These are phyloP conservation scores for Urocyon cinereoargenteus DNA, from an alignment of 2,797 vertebrate species.

Conservation along the genomic window DNA sequence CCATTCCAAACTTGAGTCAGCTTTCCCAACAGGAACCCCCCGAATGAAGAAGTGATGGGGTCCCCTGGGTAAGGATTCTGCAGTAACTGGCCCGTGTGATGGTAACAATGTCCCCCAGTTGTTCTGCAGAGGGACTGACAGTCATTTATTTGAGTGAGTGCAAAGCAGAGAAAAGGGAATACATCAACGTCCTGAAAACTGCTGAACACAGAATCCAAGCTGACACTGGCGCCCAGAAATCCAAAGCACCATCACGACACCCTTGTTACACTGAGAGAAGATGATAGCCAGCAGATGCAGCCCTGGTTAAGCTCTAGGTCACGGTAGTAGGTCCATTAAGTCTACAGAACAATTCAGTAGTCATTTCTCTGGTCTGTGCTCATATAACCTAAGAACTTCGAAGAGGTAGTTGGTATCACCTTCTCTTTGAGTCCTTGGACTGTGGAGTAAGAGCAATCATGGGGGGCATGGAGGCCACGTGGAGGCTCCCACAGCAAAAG, in stretches of 20 bases:
- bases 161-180: neutral
- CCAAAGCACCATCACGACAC: neutral
- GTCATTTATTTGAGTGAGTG: neutral
- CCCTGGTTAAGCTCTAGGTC: neutral
- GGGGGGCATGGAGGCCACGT: neutral
- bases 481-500: neutral
- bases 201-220: neutral
- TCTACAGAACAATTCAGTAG: neutral
- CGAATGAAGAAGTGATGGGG: neutral
- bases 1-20: neutral
- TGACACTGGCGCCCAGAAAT: neutral
- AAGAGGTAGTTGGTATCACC: neutral
- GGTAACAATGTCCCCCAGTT: neutral
- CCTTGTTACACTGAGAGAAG: neutral
- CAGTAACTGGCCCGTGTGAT: neutral
- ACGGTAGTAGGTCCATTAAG: neutral
- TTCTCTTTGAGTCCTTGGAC: neutral
- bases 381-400: neutral
- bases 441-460: neutral
- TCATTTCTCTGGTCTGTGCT: neutral
- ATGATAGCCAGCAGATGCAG: neutral
- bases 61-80: neutral
- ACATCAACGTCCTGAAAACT: neutral
- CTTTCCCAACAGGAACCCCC: neutral
- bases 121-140: neutral